Evolutionary conservation across 2,888 invertebrate genomes (phyloP), one percentile per base, ranked within the genome.

Genomic region (Callyntrura sp.): DNA sequence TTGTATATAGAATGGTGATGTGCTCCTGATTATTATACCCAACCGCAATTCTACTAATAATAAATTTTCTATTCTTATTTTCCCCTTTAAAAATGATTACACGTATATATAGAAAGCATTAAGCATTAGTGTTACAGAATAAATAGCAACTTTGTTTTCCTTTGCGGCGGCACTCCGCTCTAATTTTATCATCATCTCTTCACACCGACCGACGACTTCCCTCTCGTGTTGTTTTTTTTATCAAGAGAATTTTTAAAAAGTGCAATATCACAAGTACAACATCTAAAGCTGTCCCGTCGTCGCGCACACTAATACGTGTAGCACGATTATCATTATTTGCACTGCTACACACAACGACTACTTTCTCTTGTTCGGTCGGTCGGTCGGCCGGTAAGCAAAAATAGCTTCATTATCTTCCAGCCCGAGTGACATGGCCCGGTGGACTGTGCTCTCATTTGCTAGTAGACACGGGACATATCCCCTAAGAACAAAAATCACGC

Each of bases 321-420:
- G 25, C 55, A 76, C 9, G 23, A 12, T 17, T 51, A 2, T 23
- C 14, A 76, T 76, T n/a, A 60, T 79, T 60, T 28, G 57, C 11
- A 60, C 11, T 17, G 20, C 60, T 70, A 45, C 48, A 73, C 35
- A 35, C 73, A 48, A 73, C 73, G 43, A 81, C 81, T 62, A 28
- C 68, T 60, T 78, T 85, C 28, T 35, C 20, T 48, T 11, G 20
- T 57, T 85, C 85, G 57, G 43, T 85, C 70, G 84, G 51, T 76
- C 82, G 82, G 88, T 85, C 87, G 76, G 91, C 92, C 91, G 92
- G 92, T 92, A 92, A 91, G 91, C 92, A 92, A 92, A 92, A 92
- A 92, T 92, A 92, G 92, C 91, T 91, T 92, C 91, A 92, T 91
- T 92, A 92, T 92, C 91, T 92, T 90, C 90, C 91, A 92, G 90